Conservation (phyloP, 2,113 vertebrate species). For the Nycticebus coucang region DNA sequence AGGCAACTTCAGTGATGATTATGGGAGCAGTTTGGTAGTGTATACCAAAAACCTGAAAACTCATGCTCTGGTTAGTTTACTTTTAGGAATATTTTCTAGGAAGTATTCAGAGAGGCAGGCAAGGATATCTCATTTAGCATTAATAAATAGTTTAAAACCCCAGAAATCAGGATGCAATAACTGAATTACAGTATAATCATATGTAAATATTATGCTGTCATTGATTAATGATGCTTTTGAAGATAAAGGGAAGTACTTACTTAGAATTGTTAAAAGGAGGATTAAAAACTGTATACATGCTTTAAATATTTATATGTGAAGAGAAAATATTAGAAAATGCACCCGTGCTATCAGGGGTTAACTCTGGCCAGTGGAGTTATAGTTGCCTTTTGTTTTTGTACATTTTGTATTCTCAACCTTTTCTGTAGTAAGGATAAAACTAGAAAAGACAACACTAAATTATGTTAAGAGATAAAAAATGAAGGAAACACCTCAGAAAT, state of each 20-base stretch:
- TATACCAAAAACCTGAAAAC: neutral
- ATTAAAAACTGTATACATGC: neutral
- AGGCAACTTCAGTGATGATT: neutral
- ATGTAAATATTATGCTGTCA: neutral
- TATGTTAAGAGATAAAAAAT: constrained; percentile 23
- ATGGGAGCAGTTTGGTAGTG: neutral
- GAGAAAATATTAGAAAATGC: constrained; percentile 9
- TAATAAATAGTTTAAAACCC: neutral
- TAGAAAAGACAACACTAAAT: constrained; percentile 3
- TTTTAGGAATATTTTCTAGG: neutral
- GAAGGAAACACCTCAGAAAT: neutral
- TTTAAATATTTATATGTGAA: neutral
- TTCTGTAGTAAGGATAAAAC: constrained; percentile 12
- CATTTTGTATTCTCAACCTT: neutral
- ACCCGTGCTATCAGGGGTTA: neutral
- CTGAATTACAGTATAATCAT: neutral
- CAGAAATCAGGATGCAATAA: neutral
- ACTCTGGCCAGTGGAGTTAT: neutral
- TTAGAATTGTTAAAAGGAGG: constrained; percentile 24
- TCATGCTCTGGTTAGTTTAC: neutral
- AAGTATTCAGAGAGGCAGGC: neutral
- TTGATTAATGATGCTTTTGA: constrained; percentile 24
- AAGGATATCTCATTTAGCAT: constrained; percentile 21
- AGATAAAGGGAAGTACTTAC: constrained; percentile 21
- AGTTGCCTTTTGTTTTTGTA: constrained; percentile 24